Evolutionary conservation across 2,113 vertebrate genomes (phyloP).

Genomic region (Grallaria varia): DNA sequence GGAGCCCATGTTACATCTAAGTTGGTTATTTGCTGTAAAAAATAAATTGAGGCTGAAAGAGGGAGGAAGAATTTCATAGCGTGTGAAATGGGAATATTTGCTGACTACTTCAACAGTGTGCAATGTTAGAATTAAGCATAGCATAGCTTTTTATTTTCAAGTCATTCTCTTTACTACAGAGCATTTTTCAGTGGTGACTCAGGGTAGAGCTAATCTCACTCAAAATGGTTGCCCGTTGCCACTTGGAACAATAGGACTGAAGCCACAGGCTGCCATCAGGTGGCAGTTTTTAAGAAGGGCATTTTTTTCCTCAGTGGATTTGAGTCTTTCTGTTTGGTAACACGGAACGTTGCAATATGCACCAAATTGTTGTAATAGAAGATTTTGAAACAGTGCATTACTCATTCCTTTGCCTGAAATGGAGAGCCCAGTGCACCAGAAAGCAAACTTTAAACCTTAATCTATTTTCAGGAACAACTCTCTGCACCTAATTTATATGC

Average conservation of each 20-base stretch:
- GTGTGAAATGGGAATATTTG: background rate
- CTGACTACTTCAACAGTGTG: background rate
- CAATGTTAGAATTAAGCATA: background rate
- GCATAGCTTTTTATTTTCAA: constrained; percentile 22
- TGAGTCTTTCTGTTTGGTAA: background rate
- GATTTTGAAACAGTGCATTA: background rate
- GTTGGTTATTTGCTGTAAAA: background rate
- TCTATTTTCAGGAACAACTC: background rate
- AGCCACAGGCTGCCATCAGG: constrained; percentile 67
- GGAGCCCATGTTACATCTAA: background rate
- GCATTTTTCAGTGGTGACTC: constrained; percentile 46
- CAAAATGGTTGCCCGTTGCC: constrained; percentile 65
- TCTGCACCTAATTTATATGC: background rate
- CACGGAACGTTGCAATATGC: background rate
- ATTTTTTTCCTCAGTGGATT: background rate
- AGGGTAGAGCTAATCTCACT: constrained; percentile 32
- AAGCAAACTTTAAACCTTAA: background rate
- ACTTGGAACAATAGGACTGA: constrained; percentile 46
- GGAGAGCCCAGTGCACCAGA: background rate
- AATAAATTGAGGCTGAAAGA: background rate
- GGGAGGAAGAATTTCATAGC: background rate
- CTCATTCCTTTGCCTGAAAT: background rate
- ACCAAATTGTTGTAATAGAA: background rate
- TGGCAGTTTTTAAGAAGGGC: constrained; percentile 55
- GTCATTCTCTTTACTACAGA: background rate